These are phyloP conservation scores for Antennarius maculatus DNA, from an alignment of 2,797 vertebrate species.

Conservation along the genomic window DNA sequence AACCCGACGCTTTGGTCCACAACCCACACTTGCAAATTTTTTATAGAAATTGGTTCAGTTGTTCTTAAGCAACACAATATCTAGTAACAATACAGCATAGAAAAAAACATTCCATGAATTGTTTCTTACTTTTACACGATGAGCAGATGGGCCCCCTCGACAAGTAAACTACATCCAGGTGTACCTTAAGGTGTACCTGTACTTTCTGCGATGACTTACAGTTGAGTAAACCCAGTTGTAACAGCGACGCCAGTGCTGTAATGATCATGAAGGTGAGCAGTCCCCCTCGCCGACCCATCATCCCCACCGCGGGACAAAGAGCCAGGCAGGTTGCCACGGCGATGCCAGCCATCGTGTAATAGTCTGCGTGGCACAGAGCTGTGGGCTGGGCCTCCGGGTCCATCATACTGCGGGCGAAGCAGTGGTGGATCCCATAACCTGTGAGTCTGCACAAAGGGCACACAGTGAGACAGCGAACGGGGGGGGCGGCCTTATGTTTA, in stretches of 20 bases:
- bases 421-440: conserved; percentile 96
- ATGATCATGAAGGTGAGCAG: conserved; percentile 97
- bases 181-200: too few species aligned
- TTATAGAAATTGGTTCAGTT: too few species aligned
- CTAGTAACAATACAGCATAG: too few species aligned
- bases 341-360: conserved; percentile 93
- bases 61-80: too few species aligned
- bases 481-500: conserved; percentile 28
- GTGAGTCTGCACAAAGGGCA: conserved; percentile 84
- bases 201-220: conserved; percentile 79
- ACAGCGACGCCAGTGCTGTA: conserved; percentile 91
- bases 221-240: conserved; percentile 96
- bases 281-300: conserved; percentile 93
- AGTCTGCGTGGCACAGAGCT: conserved; percentile 86
- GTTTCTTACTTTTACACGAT: too few species aligned
- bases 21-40: too few species aligned
- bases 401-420: conserved; percentile 96
- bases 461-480: neutral
- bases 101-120: too few species aligned
- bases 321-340: conserved; percentile 92
- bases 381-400: conserved; percentile 88
- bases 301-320: conserved; percentile 89
- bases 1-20: too few species aligned
- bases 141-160: too few species aligned
- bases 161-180: too few species aligned